Base-by-base conservation (phyloP, 1,140 invertebrate genomes). In the Latrodectus geometricus region DNA sequence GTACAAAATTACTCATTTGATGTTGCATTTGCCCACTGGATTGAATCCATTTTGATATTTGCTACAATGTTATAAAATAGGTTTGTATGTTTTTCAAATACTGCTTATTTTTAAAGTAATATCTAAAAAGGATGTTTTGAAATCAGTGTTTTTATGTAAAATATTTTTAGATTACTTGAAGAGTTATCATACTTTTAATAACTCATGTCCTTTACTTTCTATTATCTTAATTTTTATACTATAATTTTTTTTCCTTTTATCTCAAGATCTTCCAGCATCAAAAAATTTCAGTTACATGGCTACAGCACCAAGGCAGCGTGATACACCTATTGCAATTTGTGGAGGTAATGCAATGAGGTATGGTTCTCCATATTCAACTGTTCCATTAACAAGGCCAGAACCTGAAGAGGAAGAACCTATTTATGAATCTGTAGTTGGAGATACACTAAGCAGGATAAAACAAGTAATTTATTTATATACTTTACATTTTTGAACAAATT, bases 401-500 rank as follows among this genome's bases (percentile, higher is more conserved):
- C 84, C 54, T 56, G 70, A 80, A 5, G 86, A 87, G 9, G 86
- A 87, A n/a, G 86, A 87, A 66, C 86, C 86, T 21, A 87, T 87
- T 15, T 87, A 87, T 83, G 86, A 87, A 68, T 77, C 79, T 61
- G 86, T 87, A 17, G 70, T 87, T n/a, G 86, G 80, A 65, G 86
- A 87, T 65, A 87, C 80, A 8, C 54, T 81, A 5, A 75, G 65
- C 35, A 87, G 70, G 70, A 87, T 87, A 15, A 87, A 74, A 78
- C 54, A 82, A 35, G 86, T 83, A 82, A 56, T 52, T 79, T 17
- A 14, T 48, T 49, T 14, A 0, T 49, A 17, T 50, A 0, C 49
- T 74, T 4, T 17, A 12, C 17, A 17, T 70, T 70, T 9, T 9
- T 70, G 9, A 12, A 3, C 12, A 23, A 20, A 12, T 12, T 17